Base-by-base conservation (phyloP, 2,113 vertebrate species). In the Mirza zaza region DNA sequence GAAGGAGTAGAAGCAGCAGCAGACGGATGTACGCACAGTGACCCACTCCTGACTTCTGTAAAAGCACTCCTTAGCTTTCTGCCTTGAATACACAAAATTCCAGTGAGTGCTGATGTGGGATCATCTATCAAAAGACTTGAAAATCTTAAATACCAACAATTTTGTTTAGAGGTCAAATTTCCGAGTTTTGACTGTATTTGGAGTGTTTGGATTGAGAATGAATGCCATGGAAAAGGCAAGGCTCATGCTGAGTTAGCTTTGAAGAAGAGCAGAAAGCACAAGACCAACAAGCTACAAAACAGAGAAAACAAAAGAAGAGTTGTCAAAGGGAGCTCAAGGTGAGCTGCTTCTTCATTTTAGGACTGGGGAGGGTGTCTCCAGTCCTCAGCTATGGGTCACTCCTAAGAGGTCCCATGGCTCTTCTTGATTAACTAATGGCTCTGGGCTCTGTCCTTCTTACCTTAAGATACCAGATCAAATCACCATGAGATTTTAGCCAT, bases 111-210 rank as follows among this genome's bases (percentile, higher is more conserved):
- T 93, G 86, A 91, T 93, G 87, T 93, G 45, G 65, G 83, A 76
- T 93, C 96, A 95, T 75, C 63, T 95, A 50, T 96, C 97, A 97
- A 94, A 95, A 84, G 45, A 97, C 15, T 55, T 17, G 39, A 90
- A 76, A 71, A 15, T 27, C 92, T 97, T 52, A 95, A 97, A 97
- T n/a, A 94, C 14, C 93, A 90, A 83, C 80, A 12, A 9, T 81
- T 97, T 94, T 92, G 82, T 48, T 94, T 87, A 83, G 97, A 95
- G 7, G 87, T 63, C 59, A 96, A 25, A 48, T 92, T 68, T 84
- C 90, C 91, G 65, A 79, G 39, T 95, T 97, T 77, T 96, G 52
- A 82, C 93, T 98, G 61, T 95, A 92, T 95, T 96, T 96, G 61
- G 55, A 61, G n/a, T 0, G 0, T 80, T 85, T 82, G 25, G 34